Evolutionary conservation across 2,113 vertebrate species (phyloP).

Genomic region (Gambusia affinis): DNA sequence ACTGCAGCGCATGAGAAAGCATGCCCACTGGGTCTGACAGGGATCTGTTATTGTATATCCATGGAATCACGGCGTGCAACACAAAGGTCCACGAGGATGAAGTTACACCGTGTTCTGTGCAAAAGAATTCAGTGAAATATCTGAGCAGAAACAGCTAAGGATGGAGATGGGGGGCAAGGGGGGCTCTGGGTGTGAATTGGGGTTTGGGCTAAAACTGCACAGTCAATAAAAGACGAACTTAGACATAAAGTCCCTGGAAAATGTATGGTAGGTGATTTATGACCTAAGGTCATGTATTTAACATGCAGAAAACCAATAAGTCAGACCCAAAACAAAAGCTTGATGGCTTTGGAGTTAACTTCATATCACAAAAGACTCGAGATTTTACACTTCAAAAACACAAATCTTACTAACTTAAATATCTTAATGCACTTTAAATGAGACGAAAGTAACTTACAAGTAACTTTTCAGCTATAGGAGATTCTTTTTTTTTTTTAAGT

Average conservation of each 20-base stretch:
- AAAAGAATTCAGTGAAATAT: conserved; percentile 11
- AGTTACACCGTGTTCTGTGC: conserved; percentile 20
- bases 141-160: background rate
- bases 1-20: conserved; percentile 36
- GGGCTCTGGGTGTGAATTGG: background rate
- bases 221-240: background rate
- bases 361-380: too few species aligned
- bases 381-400: too few species aligned
- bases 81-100: conserved; percentile 15
- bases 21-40: conserved; percentile 15
- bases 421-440: too few species aligned
- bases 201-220: conserved; percentile 1
- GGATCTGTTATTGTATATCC: conserved; percentile 28
- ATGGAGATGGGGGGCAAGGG: background rate
- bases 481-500: too few species aligned
- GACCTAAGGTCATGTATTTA: too few species aligned
- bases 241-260: background rate
- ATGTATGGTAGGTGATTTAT: too few species aligned
- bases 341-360: too few species aligned
- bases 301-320: too few species aligned
- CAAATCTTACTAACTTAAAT: too few species aligned
- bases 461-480: too few species aligned
- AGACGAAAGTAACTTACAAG: too few species aligned
- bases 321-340: too few species aligned
- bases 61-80: conserved; percentile 16